phyloP scores from a whole-genome alignment of 2,113 vertebrate genomes.

The Oreochromis tanganicae region DNA sequence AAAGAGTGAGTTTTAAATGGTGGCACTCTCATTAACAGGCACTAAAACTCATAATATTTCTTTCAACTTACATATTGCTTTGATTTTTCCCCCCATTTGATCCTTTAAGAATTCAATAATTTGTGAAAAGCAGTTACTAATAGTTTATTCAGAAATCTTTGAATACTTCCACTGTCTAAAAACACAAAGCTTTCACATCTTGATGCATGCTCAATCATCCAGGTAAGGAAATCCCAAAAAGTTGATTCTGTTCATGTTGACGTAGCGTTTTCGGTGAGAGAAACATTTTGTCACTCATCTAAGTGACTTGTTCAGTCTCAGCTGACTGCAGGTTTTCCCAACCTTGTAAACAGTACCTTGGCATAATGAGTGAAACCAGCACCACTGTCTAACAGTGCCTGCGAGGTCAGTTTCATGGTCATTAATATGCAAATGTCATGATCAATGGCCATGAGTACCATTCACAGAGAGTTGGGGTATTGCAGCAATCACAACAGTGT shows the following conservation, averaged over 20 bases:
- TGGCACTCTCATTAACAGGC: not conserved
- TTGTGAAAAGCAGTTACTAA: not conserved
- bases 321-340: no score
- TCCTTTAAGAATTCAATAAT: not conserved
- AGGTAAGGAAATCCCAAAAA: not conserved
- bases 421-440: no score
- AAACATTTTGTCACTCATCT: not conserved
- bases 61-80: not conserved
- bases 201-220: not conserved
- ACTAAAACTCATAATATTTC: not conserved
- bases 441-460: no score
- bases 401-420: no score
- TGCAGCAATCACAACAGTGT: not conserved
- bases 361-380: no score
- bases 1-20: constrained; percentile 80
- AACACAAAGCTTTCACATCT: not conserved
- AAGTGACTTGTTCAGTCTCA: not conserved
- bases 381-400: no score
- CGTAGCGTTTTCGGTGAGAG: not conserved
- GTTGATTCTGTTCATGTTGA: not conserved
- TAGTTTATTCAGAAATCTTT: not conserved
- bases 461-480: no score
- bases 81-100: not conserved
- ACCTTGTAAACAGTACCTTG: no score
- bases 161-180: not conserved